A percentile compares a stretch with the other conserved stretches of the same genome.
Evolutionary conservation across 2,797 vertebrate genomes (phyloP).

Genomic region (Nothura maculosa): DNA sequence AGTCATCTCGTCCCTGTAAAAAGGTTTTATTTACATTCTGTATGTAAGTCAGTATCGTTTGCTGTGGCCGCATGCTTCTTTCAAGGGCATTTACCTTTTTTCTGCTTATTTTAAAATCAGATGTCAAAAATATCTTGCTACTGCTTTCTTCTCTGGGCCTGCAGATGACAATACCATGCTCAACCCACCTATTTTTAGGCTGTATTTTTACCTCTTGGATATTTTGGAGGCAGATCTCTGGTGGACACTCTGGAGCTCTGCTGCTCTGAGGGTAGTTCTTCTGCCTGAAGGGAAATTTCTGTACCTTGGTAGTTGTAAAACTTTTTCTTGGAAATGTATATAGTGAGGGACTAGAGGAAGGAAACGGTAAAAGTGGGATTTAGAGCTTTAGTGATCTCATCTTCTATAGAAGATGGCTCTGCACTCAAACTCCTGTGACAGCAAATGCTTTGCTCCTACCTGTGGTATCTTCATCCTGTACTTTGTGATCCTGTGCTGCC

Average conservation of each 20-base stretch:
- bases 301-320: neutral
- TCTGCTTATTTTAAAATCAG: neutral
- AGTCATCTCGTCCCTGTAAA: neutral
- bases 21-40: neutral
- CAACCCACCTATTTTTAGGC: neutral
- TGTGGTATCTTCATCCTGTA: neutral
- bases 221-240: neutral
- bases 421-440: neutral
- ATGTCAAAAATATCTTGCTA: neutral
- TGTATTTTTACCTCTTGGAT: neutral
- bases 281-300: neutral
- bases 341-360: neutral
- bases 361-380: neutral
- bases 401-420: neutral
- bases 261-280: neutral
- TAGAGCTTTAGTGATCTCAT: neutral
- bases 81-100: fast-evolving
- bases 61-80: neutral
- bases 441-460: fast-evolving
- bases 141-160: neutral
- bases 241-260: neutral
- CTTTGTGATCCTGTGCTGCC: neutral
- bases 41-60: neutral
- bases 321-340: neutral
- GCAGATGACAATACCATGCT: neutral